phyloP scores from a whole-genome alignment of 2,113 vertebrate species.

The Herpailurus yagouaroundi region DNA sequence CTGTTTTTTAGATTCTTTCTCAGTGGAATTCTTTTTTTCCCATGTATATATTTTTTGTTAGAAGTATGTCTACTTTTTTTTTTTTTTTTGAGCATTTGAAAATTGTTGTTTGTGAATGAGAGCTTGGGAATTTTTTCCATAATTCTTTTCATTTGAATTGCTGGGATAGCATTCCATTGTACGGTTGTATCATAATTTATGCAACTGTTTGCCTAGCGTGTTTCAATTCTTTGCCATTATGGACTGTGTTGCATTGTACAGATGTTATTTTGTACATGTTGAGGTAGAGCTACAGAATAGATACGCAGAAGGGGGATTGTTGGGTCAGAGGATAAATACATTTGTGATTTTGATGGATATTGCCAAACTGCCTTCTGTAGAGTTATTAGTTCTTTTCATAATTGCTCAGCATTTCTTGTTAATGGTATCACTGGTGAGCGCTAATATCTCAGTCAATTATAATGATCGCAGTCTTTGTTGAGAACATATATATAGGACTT shows the following conservation, averaged over 20 bases:
- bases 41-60: not conserved
- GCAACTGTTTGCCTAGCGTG: not conserved
- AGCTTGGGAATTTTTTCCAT: not conserved
- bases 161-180: not conserved
- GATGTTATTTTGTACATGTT: not conserved
- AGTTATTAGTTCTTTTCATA: not conserved
- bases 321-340: not conserved
- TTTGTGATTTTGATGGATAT: not conserved
- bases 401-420: not conserved
- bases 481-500: not conserved
- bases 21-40: not conserved
- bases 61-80: not conserved
- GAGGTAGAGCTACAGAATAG: not conserved
- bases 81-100: not conserved
- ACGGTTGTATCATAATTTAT: not conserved
- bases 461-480: not conserved
- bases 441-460: not conserved
- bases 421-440: not conserved
- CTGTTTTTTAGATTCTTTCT: not conserved
- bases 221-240: not conserved
- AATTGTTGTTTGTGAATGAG: not conserved
- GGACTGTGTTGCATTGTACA: not conserved
- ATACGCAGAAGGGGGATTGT: not conserved
- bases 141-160: not conserved
- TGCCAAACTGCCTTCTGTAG: not conserved